phyloP scores from a whole-genome alignment of 2,113 vertebrate genomes.

The Semicossyphus pulcher region DNA sequence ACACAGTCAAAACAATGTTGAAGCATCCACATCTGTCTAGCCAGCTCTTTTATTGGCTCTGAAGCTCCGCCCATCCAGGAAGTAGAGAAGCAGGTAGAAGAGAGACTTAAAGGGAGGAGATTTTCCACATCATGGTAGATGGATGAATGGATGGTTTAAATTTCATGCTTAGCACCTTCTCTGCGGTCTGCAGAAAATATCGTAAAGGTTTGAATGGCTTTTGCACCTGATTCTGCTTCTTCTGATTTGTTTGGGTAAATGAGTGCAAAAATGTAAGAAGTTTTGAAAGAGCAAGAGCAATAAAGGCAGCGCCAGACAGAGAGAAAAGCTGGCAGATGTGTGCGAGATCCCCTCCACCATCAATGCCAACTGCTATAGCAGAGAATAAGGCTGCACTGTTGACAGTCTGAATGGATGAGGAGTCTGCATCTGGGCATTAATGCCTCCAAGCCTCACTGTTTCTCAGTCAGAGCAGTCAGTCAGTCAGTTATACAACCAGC shows the following conservation, averaged over 20 bases:
- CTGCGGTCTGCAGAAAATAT: constrained; percentile 6
- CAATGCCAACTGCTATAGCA: constrained; percentile 35
- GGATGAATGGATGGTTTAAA: background rate
- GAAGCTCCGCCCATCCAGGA: no score
- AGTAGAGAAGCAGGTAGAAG: no score
- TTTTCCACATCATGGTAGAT: no score
- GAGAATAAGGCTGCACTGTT: constrained; percentile 45
- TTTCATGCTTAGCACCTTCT: background rate
- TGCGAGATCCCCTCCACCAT: constrained; percentile 32
- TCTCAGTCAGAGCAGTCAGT: constrained; percentile 47
- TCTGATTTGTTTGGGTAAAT: constrained; percentile 24
- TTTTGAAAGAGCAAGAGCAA: constrained; percentile 4
- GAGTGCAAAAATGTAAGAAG: constrained; percentile 8
- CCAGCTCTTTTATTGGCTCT: no score
- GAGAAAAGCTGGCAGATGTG: constrained; percentile 10
- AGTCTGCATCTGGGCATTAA: constrained; percentile 53
- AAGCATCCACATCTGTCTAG: no score
- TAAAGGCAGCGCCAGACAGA: background rate
- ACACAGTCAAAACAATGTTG: no score
- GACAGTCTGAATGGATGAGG: constrained; percentile 60
- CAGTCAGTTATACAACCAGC: constrained; percentile 68
- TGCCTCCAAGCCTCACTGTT: constrained; percentile 44
- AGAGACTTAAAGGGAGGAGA: no score
- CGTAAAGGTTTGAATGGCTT: background rate
- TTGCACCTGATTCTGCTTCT: constrained; percentile 36